Percentiles rank a stretch among this genome's conserved stretches.
Conservation (phyloP, 1,140 invertebrate genomes). For the Drosophila sucinea region DNA sequence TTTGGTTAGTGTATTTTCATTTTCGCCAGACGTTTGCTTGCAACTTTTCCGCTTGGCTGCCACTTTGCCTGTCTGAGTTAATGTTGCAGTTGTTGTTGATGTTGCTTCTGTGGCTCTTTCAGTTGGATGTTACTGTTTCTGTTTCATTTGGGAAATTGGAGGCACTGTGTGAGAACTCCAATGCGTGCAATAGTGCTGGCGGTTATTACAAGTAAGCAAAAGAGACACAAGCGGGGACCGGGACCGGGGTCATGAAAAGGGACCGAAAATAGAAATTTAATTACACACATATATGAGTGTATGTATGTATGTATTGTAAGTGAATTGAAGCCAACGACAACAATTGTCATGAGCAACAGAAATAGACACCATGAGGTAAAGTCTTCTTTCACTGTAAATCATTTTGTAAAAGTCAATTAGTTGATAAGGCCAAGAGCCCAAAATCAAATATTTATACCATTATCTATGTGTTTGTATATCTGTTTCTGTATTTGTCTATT, state of each 20-base stretch:
- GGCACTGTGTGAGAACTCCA: slow-evolving; percentile 44
- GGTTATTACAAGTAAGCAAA: slow-evolving; percentile 40
- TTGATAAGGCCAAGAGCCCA: slow-evolving; percentile 47
- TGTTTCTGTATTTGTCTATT: slow-evolving; percentile 25
- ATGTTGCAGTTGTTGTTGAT: slow-evolving; percentile 12
- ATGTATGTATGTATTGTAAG: not conserved
- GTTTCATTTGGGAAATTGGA: slow-evolving; percentile 10
- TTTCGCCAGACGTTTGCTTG: slow-evolving; percentile 50
- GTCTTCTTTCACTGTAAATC: slow-evolving; percentile 24
- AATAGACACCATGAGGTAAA: not conserved
- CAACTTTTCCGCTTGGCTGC: slow-evolving; percentile 59
- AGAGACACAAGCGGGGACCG: not conserved
- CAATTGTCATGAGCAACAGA: not conserved
- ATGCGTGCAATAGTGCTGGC: slow-evolving; percentile 37
- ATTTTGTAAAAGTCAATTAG: slow-evolving; percentile 58
- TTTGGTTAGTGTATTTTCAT: slow-evolving; percentile 2
- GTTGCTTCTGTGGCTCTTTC: slow-evolving; percentile 14
- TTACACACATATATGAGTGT: slow-evolving; percentile 29
- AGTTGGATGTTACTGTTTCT: slow-evolving; percentile 16
- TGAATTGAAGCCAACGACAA: not conserved
- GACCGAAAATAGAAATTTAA: slow-evolving; percentile 66
- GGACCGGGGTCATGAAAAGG: not conserved
- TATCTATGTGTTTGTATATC: not conserved
- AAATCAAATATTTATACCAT: not conserved
- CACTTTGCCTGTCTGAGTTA: slow-evolving; percentile 2